These are phyloP conservation scores for Dicrostonyx torquatus DNA, from an alignment of 2,797 vertebrate genomes.

Conservation along the genomic window DNA sequence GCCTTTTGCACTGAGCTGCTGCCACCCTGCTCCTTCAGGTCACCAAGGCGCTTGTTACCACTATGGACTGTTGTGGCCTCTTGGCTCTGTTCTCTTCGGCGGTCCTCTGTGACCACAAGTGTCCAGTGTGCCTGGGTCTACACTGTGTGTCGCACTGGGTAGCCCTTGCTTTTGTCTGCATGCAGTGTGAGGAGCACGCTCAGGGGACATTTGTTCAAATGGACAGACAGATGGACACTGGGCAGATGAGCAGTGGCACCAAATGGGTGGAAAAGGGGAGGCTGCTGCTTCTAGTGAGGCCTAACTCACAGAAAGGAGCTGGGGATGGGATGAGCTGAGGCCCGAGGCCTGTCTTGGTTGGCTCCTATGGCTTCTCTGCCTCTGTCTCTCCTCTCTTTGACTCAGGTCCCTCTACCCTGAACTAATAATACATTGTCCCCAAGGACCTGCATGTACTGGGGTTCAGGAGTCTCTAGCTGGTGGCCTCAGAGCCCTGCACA, in stretches of 20 bases:
- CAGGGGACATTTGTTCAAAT: not conserved
- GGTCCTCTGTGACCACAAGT: not conserved
- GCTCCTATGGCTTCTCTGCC: not conserved
- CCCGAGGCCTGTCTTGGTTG: not conserved
- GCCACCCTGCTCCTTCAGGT: not conserved
- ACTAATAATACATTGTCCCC: no score
- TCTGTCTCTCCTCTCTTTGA: not conserved
- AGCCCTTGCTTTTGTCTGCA: no score
- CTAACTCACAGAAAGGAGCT: not conserved
- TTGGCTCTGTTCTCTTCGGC: not conserved
- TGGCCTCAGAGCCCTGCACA: not conserved
- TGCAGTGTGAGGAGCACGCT: not conserved
- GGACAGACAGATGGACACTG: not conserved
- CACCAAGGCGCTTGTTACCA: not conserved
- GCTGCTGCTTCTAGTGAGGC: not conserved
- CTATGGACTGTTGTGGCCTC: not conserved
- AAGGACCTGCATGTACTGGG: not conserved
- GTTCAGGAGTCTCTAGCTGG: no score
- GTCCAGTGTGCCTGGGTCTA: not conserved
- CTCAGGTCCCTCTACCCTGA: not conserved
- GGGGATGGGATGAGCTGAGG: not conserved
- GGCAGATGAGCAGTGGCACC: not conserved
- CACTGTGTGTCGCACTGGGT: not conserved
- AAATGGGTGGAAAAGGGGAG: not conserved
- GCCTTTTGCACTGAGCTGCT: rapidly evolving